Evolutionary conservation across 2,113 vertebrate species (phyloP).

Genomic region (Notothenia rossii): DNA sequence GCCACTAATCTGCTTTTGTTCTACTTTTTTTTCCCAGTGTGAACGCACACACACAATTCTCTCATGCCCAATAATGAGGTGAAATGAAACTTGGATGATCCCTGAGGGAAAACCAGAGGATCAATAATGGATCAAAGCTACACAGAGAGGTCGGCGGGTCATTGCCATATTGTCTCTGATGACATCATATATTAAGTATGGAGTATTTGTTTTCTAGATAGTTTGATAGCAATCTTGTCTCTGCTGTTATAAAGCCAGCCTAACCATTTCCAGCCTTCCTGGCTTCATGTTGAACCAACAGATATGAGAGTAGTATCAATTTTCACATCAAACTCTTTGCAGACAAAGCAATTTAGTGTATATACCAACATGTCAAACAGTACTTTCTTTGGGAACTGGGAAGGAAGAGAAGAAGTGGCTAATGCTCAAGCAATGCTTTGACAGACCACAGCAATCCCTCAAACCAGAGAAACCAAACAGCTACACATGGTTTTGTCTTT

Average conservation of each 20-base stretch:
- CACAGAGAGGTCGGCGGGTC: constrained; percentile 16
- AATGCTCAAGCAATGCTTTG: background rate
- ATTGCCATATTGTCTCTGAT: background rate
- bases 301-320: background rate
- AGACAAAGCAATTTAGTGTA: background rate
- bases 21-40: background rate
- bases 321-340: background rate
- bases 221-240: background rate
- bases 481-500: constrained; percentile 15
- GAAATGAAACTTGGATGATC: constrained; percentile 24
- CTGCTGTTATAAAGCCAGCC: background rate
- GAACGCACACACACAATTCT: background rate
- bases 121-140: constrained; percentile 9
- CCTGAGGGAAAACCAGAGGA: constrained; percentile 5
- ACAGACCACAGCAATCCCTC: constrained; percentile 24
- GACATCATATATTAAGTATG: background rate
- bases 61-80: constrained; percentile 17
- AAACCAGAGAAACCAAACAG: constrained; percentile 7
- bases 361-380: background rate
- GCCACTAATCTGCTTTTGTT: background rate
- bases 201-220: background rate
- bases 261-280: background rate
- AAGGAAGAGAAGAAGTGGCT: background rate
- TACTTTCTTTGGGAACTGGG: background rate
- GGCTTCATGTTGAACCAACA: background rate